Evolutionary conservation across 1,140 invertebrate genomes (phyloP).

Genomic region (Penaeus indicus): DNA sequence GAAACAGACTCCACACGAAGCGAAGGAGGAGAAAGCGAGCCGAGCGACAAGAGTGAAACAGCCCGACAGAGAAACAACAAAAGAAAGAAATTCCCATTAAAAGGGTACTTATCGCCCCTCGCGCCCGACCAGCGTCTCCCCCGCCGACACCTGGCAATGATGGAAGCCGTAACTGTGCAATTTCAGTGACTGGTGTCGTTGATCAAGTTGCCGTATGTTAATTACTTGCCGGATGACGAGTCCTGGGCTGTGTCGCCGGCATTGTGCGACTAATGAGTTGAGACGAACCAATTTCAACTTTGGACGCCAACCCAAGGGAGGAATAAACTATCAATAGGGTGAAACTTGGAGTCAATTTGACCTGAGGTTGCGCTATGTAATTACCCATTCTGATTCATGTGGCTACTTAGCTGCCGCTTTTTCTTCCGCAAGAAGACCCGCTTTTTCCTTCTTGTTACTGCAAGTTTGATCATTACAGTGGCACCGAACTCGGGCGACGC

Average conservation of each 20-base stretch:
- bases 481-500: too few relatives aligned
- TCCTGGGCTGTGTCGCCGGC: slow-evolving; percentile 33
- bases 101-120: neutral
- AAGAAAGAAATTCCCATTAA: too few relatives aligned
- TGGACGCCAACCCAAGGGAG: neutral
- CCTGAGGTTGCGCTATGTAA: slow-evolving; percentile 42
- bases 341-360: slow-evolving; percentile 58
- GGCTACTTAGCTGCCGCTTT: too few relatives aligned
- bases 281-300: slow-evolving; percentile 61
- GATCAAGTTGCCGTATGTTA: slow-evolving; percentile 59
- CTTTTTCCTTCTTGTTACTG: too few relatives aligned
- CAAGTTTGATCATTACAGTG: too few relatives aligned
- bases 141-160: neutral
- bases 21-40: too few relatives aligned
- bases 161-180: slow-evolving; percentile 47
- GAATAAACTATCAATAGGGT: slow-evolving; percentile 42
- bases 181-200: slow-evolving; percentile 54
- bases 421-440: too few relatives aligned
- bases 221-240: slow-evolving; percentile 51
- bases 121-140: neutral
- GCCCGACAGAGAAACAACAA: too few relatives aligned
- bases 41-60: too few relatives aligned
- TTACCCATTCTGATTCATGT: neutral
- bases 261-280: slow-evolving; percentile 60
- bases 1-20: too few relatives aligned